These are phyloP conservation scores for Diabrotica undecimpunctata DNA, from an alignment of 1,140 invertebrate species.

Conservation along the genomic window DNA sequence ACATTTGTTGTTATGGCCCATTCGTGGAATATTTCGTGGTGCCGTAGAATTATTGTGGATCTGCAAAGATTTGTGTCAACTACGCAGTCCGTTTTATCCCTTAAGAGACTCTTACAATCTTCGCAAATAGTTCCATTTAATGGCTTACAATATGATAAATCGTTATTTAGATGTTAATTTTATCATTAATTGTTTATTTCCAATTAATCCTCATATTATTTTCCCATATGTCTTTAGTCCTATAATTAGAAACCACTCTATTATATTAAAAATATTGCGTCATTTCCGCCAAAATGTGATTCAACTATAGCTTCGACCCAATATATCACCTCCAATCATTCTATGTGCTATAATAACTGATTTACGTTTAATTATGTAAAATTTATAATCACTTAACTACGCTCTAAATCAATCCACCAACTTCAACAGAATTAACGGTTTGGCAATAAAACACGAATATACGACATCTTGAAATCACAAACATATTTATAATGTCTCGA, in stretches of 20 bases:
- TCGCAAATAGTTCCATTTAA: no score
- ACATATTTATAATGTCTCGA: slow-evolving; percentile 10
- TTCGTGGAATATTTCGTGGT: no score
- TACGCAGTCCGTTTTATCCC: no score
- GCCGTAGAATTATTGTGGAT: no score
- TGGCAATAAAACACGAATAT: slow-evolving; percentile 20
- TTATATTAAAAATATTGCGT: background rate
- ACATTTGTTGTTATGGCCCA: no score
- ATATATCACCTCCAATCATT: slow-evolving; percentile 12
- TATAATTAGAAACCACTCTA: background rate
- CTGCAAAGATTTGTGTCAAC: no score
- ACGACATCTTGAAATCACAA: slow-evolving; percentile 15
- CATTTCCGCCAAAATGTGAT: background rate
- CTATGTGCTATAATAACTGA: slow-evolving; percentile 16
- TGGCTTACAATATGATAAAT: no score
- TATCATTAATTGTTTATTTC: no score
- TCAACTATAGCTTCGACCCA: background rate
- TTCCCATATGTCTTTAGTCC: no score
- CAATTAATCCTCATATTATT: no score
- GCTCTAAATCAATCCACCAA: slow-evolving; percentile 20
- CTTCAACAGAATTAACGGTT: slow-evolving; percentile 16
- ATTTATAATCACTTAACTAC: slow-evolving; percentile 18
- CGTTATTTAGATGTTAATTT: no score
- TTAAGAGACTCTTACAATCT: no score
- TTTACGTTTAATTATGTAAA: slow-evolving; percentile 20